These are phyloP conservation scores for Diploptera punctata DNA, from an alignment of 2,888 invertebrate genomes.

Conservation along the genomic window DNA sequence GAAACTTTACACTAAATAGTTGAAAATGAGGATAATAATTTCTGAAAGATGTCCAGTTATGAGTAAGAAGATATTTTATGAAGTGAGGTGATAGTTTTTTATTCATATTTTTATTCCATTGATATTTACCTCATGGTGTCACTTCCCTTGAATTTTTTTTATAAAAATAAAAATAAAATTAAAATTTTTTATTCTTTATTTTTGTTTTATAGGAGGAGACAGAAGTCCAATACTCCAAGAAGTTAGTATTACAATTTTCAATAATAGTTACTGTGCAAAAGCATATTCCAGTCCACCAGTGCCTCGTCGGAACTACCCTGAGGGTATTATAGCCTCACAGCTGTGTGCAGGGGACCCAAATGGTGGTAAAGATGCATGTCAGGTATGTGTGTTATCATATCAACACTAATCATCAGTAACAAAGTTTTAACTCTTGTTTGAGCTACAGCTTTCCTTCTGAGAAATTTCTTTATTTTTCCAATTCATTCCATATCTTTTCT, in stretches of 20 bases:
- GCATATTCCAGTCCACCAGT: conserved; percentile 42
- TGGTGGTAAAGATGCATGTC: conserved; percentile 47
- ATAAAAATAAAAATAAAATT: too few species aligned
- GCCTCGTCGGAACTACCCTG: conserved; percentile 40
- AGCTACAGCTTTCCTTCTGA: neutral
- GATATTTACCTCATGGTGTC: too few species aligned
- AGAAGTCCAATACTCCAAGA: conserved; percentile 44
- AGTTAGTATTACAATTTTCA: conserved; percentile 44
- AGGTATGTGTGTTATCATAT: conserved; percentile 38
- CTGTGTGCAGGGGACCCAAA: conserved; percentile 45
- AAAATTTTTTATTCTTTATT: too few species aligned
- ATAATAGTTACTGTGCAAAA: conserved; percentile 44
- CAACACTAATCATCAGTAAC: too few species aligned
- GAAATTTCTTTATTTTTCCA: neutral
- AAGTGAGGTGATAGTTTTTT: too few species aligned
- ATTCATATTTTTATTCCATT: too few species aligned
- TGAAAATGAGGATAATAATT: too few species aligned
- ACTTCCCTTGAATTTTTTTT: too few species aligned
- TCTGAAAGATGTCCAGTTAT: too few species aligned
- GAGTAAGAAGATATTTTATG: too few species aligned
- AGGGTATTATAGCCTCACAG: conserved; percentile 40
- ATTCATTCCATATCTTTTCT: neutral
- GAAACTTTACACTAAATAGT: too few species aligned
- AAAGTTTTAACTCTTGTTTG: too few species aligned
- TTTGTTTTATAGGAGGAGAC: conserved; percentile 34